Base-by-base conservation (phyloP, 2,888 invertebrate species). In the Metallyticus violacea region DNA sequence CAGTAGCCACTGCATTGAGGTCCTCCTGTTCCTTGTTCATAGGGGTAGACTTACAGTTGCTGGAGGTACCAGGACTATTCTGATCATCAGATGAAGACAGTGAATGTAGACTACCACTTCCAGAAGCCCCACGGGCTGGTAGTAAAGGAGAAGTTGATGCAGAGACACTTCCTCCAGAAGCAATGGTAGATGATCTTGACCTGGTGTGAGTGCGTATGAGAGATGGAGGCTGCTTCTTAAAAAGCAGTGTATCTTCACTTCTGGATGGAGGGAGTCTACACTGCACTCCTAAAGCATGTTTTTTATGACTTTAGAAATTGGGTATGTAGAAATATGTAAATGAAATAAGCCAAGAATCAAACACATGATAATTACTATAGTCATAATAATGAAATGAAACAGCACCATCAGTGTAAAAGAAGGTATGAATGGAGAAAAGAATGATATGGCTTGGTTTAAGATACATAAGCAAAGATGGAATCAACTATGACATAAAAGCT, bases 161-260 rank as follows among this genome's bases (percentile, higher is more conserved):
- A 4, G 94, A 96, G 86, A 93, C 93, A 90, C 93, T 95, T 0
- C 94, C 92, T n/a, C 83, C 83, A 77, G 77, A 77, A 87, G 88
- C 79, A 76, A 87, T 78, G 40, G 87, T 88, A 79, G 88, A 88
- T 26, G 88, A 86, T 29, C 88, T 87, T n/a, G 87, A 85, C 15
- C 87, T 78, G 28, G 81, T 77, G 81, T 87, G 88, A 27, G 85
- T 86, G 40, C 86, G 62, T 30, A 40, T 29, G 26, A 28, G 27
- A 83, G 87, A 76, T 26, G 90, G 90, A 86, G 91, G 90, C 79
- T 91, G 89, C 88, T 91, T 89, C 88, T 92, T 93, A 90, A 93
- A 92, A 0, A 93, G 93, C 6, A 97, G 91, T 0, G 96, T 96
- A 90, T 97, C 97, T 90, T 97, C 97, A 88, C 97, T 97, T 83